A percentile compares a stretch with the other conserved stretches of the same genome.
Evolutionary conservation across 2,888 invertebrate genomes (phyloP).

Genomic region (Apoda limacodes): DNA sequence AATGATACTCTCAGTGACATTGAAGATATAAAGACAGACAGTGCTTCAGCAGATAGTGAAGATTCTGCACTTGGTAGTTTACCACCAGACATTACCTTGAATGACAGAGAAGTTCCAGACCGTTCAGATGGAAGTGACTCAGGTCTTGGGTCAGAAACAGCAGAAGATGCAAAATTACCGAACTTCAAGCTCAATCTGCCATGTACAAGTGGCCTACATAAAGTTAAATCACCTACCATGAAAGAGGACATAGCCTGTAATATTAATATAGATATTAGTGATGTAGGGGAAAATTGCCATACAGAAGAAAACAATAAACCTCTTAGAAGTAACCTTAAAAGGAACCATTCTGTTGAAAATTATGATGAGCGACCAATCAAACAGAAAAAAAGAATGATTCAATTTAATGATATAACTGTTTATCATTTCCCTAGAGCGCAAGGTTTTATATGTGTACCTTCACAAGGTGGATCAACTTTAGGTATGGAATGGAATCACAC

Average conservation of each 20-base stretch:
- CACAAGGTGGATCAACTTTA: slow-evolving; percentile 90
- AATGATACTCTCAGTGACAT: slow-evolving; percentile 65
- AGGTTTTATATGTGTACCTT: slow-evolving; percentile 92
- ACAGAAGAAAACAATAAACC: slow-evolving; percentile 22
- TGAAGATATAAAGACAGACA: slow-evolving; percentile 64
- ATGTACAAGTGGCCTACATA: slow-evolving; percentile 33
- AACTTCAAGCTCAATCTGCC: slow-evolving; percentile 45
- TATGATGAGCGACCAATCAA: slow-evolving; percentile 60
- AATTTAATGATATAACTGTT: slow-evolving; percentile 93
- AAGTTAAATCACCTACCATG: slow-evolving; percentile 7
- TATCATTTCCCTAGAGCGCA: slow-evolving; percentile 95
- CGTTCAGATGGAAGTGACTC: slow-evolving; percentile 88
- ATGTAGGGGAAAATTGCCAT: slow-evolving; percentile 19
- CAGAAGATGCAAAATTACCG: slow-evolving; percentile 65
- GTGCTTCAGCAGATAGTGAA: slow-evolving; percentile 69
- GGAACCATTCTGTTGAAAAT: slow-evolving; percentile 55
- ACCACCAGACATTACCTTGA: slow-evolving; percentile 52
- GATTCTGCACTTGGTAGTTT: slow-evolving; percentile 74
- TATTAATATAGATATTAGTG: slow-evolving; percentile 23
- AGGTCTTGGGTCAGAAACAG: slow-evolving; percentile 81
- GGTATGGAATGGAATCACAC: slow-evolving; percentile 87
- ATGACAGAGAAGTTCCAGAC: slow-evolving; percentile 69
- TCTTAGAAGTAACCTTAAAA: slow-evolving; percentile 75
- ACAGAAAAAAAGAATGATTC: slow-evolving; percentile 84
- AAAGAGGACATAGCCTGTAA: slow-evolving; percentile 18